Conservation (phyloP, 2,888 invertebrate genomes). For the Neoitamus cyanurus region DNA sequence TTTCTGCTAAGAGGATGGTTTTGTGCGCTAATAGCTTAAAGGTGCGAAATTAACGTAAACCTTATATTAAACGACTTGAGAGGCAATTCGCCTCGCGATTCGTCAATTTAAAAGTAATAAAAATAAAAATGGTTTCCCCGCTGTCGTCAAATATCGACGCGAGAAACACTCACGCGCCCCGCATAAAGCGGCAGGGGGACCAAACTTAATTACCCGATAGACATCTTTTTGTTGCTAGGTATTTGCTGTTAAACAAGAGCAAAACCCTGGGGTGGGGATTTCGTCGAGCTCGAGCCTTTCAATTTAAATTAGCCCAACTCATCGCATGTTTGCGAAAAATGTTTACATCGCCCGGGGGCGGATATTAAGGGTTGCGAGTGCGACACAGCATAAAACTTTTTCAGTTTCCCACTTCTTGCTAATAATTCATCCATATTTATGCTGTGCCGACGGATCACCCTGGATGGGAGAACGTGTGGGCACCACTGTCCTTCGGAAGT, state of each 20-base stretch:
- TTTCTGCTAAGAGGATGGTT: background rate
- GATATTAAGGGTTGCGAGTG: background rate
- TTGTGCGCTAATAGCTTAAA: background rate
- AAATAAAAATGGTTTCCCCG: background rate
- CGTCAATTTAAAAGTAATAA: background rate
- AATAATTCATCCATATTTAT: slow-evolving; percentile 35
- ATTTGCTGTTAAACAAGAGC: background rate
- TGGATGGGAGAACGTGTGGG: background rate
- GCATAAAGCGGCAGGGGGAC: background rate
- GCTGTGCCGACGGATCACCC: background rate
- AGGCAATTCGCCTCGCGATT: background rate
- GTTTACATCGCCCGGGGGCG: slow-evolving; percentile 8
- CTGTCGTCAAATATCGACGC: background rate
- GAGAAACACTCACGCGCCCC: background rate
- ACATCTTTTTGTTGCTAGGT: background rate
- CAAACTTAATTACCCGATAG: slow-evolving; percentile 5
- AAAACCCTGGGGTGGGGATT: background rate
- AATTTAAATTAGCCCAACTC: slow-evolving; percentile 32
- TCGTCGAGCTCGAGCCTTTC: background rate
- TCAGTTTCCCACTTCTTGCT: background rate
- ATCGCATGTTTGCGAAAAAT: slow-evolving; percentile 11
- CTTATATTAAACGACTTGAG: background rate
- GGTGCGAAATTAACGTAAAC: background rate
- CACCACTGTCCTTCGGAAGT: background rate
- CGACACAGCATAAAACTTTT: background rate